These are phyloP conservation scores for Aradus depressus DNA, from an alignment of 2,888 invertebrate genomes.

Conservation along the genomic window DNA sequence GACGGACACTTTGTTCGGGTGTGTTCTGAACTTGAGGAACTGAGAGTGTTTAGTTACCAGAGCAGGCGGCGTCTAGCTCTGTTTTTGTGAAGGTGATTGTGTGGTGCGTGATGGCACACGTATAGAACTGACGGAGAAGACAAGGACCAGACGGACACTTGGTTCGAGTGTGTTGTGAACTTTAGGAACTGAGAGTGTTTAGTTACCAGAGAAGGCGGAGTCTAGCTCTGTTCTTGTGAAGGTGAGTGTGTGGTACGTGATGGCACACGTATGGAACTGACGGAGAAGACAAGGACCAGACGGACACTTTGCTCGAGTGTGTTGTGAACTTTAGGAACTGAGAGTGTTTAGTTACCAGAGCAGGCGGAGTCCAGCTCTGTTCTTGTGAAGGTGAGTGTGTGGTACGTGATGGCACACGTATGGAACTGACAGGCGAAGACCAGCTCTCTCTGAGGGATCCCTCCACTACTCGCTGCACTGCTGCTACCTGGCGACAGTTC, in stretches of 20 bases:
- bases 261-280: slow-evolving; percentile 91
- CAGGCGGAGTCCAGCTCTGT: slow-evolving; percentile 78
- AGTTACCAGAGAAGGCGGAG: slow-evolving; percentile 61
- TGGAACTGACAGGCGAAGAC: slow-evolving; percentile 86
- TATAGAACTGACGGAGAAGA: slow-evolving; percentile 94
- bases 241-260: slow-evolving; percentile 69
- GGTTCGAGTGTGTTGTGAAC: no score
- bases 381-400: slow-evolving; percentile 71
- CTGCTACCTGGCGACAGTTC: slow-evolving; percentile 23
- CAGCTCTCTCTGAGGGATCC: slow-evolving; percentile 44
- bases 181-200: no score
- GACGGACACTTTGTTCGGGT: no score
- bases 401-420: slow-evolving; percentile 81
- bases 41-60: slow-evolving; percentile 47
- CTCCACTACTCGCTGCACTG: slow-evolving; percentile 27
- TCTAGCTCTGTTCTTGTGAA: slow-evolving; percentile 81
- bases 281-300: no score
- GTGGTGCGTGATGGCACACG: slow-evolving; percentile 79
- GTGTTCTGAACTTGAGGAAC: no score
- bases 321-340: no score
- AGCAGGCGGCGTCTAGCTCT: slow-evolving; percentile 75
- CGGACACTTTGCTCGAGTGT: no score
- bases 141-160: no score
- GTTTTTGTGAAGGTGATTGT: slow-evolving; percentile 73
- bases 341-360: slow-evolving; percentile 45